Percentiles rank a stretch among this genome's conserved stretches.
Evolutionary conservation across 2,113 vertebrate genomes (phyloP).

Genomic region (Holacanthus passer): DNA sequence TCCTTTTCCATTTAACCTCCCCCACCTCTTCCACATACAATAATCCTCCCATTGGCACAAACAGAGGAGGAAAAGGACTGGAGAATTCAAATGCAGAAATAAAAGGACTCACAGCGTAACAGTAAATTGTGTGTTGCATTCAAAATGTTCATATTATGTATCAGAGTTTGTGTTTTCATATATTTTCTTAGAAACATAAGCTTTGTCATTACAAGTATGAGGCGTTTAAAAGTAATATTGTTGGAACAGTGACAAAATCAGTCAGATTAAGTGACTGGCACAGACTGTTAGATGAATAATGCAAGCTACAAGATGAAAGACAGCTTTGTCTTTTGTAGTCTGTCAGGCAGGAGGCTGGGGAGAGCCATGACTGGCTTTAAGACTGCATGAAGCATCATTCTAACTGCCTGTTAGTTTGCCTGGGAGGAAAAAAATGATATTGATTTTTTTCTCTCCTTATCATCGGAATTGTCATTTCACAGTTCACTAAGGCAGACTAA

Average conservation of each 20-base stretch:
- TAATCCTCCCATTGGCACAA: slow-evolving; percentile 37
- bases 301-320: slow-evolving; percentile 70
- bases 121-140: background rate
- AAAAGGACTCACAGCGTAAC: background rate
- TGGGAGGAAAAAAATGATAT: slow-evolving; percentile 55
- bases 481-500: slow-evolving; percentile 35
- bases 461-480: slow-evolving; percentile 70
- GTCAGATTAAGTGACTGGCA: slow-evolving; percentile 69
- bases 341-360: slow-evolving; percentile 64
- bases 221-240: slow-evolving; percentile 50
- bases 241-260: slow-evolving; percentile 70
- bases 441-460: slow-evolving; percentile 60
- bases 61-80: background rate
- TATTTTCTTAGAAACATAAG: slow-evolving; percentile 17
- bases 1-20: slow-evolving; percentile 56
- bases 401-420: slow-evolving; percentile 69
- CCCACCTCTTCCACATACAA: slow-evolving; percentile 33
- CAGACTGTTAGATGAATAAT: slow-evolving; percentile 73
- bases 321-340: slow-evolving; percentile 72
- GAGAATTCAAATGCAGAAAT: slow-evolving; percentile 3
- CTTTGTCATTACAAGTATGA: background rate
- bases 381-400: slow-evolving; percentile 52
- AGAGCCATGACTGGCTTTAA: slow-evolving; percentile 57
- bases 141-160: background rate
- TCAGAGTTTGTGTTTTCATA: background rate